Evolutionary conservation across 2,888 invertebrate species (phyloP).

Genomic region (Drosophila macrospina): DNA sequence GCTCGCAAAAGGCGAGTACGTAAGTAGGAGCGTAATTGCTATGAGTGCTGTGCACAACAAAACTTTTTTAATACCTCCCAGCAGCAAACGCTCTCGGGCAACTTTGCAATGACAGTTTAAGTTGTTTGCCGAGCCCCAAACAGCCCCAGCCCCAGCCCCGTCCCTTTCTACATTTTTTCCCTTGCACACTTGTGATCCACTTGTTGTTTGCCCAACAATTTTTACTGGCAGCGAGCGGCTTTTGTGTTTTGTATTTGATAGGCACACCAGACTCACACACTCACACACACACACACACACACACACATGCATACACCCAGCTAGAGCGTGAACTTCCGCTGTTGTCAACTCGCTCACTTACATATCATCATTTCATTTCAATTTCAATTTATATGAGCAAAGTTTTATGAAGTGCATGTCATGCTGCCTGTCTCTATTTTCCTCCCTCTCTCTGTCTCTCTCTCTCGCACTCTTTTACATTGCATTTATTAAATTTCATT

Average conservation of each 20-base stretch:
- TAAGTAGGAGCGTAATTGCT: constrained; percentile 70
- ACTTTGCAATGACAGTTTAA: constrained; percentile 79
- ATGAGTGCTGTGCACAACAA: constrained; percentile 46
- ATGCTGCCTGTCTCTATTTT: constrained; percentile 54
- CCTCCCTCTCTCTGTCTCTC: not conserved
- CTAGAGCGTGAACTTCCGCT: constrained; percentile 39
- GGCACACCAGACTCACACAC: constrained; percentile 32
- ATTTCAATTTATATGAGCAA: constrained; percentile 80
- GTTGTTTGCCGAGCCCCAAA: constrained; percentile 63
- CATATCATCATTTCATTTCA: constrained; percentile 73
- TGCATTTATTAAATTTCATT: constrained; percentile 79
- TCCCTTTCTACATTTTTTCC: not conserved
- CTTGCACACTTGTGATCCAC: constrained; percentile 51
- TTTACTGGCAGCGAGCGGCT: constrained; percentile 42
- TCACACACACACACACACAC: not conserved
- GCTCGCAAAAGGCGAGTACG: constrained; percentile 51
- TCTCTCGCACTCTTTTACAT: not conserved
- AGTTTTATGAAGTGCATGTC: constrained; percentile 81
- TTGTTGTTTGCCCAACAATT: constrained; percentile 76
- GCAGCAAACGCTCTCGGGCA: constrained; percentile 55
- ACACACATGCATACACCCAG: constrained; percentile 4
- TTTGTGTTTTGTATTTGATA: constrained; percentile 47
- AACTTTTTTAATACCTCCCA: constrained; percentile 74
- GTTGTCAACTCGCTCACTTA: constrained; percentile 58
- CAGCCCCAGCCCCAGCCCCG: not conserved